Evolutionary conservation across 2,113 vertebrate genomes (phyloP), one percentile per base, ranked within the genome.

Genomic region (Condylura cristata): DNA sequence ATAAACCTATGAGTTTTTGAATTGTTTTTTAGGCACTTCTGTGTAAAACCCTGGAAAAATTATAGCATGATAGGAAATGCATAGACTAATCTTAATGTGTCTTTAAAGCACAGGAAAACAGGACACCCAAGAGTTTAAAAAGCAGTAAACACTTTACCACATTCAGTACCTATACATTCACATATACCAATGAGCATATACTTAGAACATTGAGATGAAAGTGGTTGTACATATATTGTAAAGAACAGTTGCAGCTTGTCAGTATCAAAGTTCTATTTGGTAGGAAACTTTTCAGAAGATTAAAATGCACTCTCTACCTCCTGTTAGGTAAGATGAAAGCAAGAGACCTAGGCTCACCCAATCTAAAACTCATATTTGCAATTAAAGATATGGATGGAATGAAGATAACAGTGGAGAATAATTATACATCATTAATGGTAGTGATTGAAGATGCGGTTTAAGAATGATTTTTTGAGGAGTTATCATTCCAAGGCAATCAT

Each of bases 71-170:
- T 79, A 75, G 53, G 60, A 93, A 95, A 95, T 70, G 1, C 7
- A 74, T 28, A 93, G 30, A 60, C 39, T 65, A 56, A 80, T 90
- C 30, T 63, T 84, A 82, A 56, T 24, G 61, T 2, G 70, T 91
- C 1, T 20, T 79, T 79, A 48, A 83, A 46, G 66, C 44, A 71
- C 51, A 60, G 91, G 53, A 24, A 90, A 87, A 84, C 6, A 63
- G 48, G 53, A 13, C n/a, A 56, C 71, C 84, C 70, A 14, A 34
- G 17, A 91, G 28, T 91, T 91, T 80, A 84, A 93, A 78, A 65
- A 86, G 46, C 20, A 66, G 30, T 34, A 86, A 91, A 3, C 80
- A 90, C 89, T 61, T 61, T 41, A 70, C 61, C 87, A 87, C 56
- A 68, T 84, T 83, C 11, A 65, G 20, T 63, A 44, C 63, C 26